Evolutionary conservation across 2,797 vertebrate species (phyloP), one percentile per base, ranked within the genome.

Genomic region (Liparis tanakae): DNA sequence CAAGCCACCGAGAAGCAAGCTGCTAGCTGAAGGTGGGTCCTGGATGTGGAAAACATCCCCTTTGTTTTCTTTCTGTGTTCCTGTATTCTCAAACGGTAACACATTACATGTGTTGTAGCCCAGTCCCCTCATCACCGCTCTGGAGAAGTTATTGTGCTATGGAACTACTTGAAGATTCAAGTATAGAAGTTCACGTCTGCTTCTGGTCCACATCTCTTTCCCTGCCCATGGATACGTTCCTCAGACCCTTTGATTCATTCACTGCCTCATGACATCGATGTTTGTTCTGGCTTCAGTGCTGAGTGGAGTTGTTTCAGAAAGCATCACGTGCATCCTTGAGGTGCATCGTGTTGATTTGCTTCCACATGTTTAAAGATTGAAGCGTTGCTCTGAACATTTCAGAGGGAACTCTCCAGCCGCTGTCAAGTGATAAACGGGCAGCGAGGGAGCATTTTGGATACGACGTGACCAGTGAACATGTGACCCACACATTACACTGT

Each of bases 1-100:
- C 91, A 96, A 94, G 85, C 93, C 95, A 37, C 86, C 92, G 75
- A 93, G 94, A 83, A 95, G 87, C 94, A 82, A 80, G 76, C 60
- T 77, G 75, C 80, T 76, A 74, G 79, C 85, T 75, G 84, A 86
- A 81, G 97, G 97, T 98, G 94, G 95, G 96, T 98, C 93, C 88
- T 90, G 92, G 83, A 57, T 76, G 51, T 67, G 58, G 7, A 20
- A 72, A 74, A 70, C 15, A 55, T 25, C 46, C 64, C 25, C 43
- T 6, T 4, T 34, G 34, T 44, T 67, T 76, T 80, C n/a, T 61
- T 30, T 64, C 10, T 3, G 2, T 34, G 13, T 44, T 74, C 30
- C 50, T 59, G 15, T 70, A 18, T 46, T 43, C 12, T 51, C 65
- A 14, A 72, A 67, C 43, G 62, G 5, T 15, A 33, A 41, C 39